Evolutionary conservation across 1,140 invertebrate species (phyloP), one percentile per base, ranked within the genome.

Genomic region (Chrysoperla carnea): DNA sequence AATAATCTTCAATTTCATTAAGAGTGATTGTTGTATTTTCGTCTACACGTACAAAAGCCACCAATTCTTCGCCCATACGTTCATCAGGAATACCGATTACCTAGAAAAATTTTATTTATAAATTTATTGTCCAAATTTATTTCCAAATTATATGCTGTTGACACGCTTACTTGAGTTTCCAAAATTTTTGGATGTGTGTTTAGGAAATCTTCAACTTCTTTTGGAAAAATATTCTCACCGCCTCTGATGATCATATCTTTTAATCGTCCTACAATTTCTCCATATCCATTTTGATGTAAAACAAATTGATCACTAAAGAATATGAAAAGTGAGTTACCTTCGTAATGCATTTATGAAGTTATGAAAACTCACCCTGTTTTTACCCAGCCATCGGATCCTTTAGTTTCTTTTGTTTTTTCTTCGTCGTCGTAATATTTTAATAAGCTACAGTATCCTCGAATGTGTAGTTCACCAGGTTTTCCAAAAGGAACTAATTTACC

Each of bases 201-300:
- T 0, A 89, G 55, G 29, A 85, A 69, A 29, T 83, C 72, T 62
- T 92, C 88, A 17, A 92, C 74, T 63, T 92, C 86, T 49, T 73
- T 75, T 0, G 87, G 86, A 43, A 78, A 81, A 37, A 92, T 79
- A 57, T 92, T 92, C 59, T 92, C 87, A 35, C 88, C 88, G 12
- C 88, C 87, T 42, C 85, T 63, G 8, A 90, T 87, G 14, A 92
- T 76, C 62, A 91, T 74, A 45, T 92, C 88, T 55, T 91, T 92
- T 1, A 79, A 58, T 28, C 88, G 65, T 0, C 87, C 87, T 14
- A 85, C 73, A 39, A 91, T 75, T 27, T 62, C 56, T 0, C 79
- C 76, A 53, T 84, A 85, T 0, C 86, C 86, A 45, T 84, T 68
- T 43, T 73, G 65, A 35, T 72, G 64, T 49, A 92, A 65, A 0